Percentiles rank a stretch among this genome's conserved stretches.
phyloP scores from a whole-genome alignment of 1,140 invertebrate genomes.

The Rhagoletis zephyria region DNA sequence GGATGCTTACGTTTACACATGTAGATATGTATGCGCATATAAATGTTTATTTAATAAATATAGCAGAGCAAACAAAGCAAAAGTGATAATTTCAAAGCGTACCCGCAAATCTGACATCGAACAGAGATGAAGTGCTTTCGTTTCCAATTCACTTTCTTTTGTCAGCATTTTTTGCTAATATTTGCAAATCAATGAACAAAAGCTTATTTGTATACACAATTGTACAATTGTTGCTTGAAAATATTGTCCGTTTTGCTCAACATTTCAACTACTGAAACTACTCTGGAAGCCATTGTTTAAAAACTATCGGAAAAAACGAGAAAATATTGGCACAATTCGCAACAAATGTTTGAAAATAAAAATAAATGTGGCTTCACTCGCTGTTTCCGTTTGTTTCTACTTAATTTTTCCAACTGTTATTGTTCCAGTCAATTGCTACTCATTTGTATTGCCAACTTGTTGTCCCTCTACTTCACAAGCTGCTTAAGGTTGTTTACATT shows the following conservation, averaged over 20 bases:
- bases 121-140: constrained; percentile 28
- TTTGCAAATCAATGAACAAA: not conserved
- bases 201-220: not conserved
- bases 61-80: not conserved
- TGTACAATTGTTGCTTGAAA: not conserved
- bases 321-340: not conserved
- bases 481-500: not conserved
- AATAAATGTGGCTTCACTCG: not conserved
- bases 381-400: not conserved
- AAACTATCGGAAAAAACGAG: not conserved
- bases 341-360: not conserved
- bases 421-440: not conserved
- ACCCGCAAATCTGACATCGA: constrained; percentile 13
- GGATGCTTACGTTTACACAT: not conserved
- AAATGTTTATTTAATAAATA: not conserved
- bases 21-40: not conserved
- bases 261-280: not conserved
- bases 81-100: constrained; percentile 33
- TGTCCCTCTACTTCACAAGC: not conserved
- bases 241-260: not conserved
- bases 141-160: constrained; percentile 27
- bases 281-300: not conserved
- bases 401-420: not conserved
- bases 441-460: not conserved
- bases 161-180: constrained; percentile 28